Evolutionary conservation across 1,140 invertebrate genomes (phyloP).

Genomic region (Cotesia typhae): DNA sequence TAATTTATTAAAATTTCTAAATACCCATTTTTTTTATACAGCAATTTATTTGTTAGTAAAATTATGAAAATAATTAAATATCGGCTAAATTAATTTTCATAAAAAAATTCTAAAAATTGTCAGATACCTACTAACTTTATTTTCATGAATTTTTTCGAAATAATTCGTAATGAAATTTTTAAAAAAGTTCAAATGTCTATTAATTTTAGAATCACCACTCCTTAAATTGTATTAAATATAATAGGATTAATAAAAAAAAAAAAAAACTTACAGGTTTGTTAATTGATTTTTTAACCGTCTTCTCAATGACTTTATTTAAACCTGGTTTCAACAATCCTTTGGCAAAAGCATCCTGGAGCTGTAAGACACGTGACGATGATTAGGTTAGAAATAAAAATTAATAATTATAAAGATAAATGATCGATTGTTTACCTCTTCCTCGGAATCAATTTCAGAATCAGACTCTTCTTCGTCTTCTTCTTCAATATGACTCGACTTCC

Average conservation of each 20-base stretch:
- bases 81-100: too few species aligned
- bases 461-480: slow-evolving; percentile 38
- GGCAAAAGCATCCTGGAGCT: slow-evolving; percentile 87
- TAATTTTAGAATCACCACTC: neutral
- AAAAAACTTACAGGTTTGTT: slow-evolving; percentile 74
- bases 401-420: slow-evolving; percentile 30
- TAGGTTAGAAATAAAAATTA: slow-evolving; percentile 30
- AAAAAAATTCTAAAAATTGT: too few species aligned
- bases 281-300: slow-evolving; percentile 67
- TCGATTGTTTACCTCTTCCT: slow-evolving; percentile 61
- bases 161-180: too few species aligned
- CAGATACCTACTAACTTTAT: too few species aligned
- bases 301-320: slow-evolving; percentile 75
- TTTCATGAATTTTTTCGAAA: too few species aligned
- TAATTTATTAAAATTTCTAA: too few species aligned
- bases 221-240: neutral
- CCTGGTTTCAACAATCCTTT: slow-evolving; percentile 84
- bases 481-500: neutral
- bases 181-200: neutral
- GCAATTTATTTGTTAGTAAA: too few species aligned
- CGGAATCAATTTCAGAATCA: slow-evolving; percentile 61
- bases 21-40: too few species aligned
- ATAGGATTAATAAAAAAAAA: slow-evolving; percentile 12
- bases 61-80: too few species aligned
- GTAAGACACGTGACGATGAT: slow-evolving; percentile 44